Base-by-base conservation (phyloP, 2,888 invertebrate genomes). In the Willowsia nigromaculata region DNA sequence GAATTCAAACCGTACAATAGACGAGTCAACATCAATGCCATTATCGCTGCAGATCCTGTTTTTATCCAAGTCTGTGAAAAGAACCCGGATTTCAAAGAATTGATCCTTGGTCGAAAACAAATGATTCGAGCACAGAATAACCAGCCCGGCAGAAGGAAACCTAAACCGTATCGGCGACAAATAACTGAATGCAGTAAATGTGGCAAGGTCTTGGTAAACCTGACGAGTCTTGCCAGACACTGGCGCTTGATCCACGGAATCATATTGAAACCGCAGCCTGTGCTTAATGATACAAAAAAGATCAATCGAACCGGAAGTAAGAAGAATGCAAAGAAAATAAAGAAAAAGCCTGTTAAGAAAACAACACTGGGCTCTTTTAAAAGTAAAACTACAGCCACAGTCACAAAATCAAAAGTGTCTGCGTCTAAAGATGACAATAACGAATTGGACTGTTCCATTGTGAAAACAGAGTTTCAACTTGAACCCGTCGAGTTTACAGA, bases 181-280 rank as follows among this genome's bases (percentile, higher is more conserved):
- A 59, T 7, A 7, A 25, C 56, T 11, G n/a, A 83, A 53, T 83
- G 83, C 22, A n/a, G 68, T 7, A 50, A 83, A 22, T 83, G 83
- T 43, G 62, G 27, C 11, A 68, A 83, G 22, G 47, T 68, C 15
- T 18, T 83, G 33, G 47, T 25, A 2, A 50, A 30, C 15, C 7
- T 15, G 1, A 0, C 3, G 11, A 68, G 68, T 33, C 27, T 68
- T n/a, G 25, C 4, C 2, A 68, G 83, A 27, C 83, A 83, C 37
- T 68, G 47, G 83, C 50, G 30, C 33, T 50, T 68, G 13, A 83
- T 83, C 13, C 83, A 83, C 13, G 83, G 83, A 68, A 22, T 68
- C 22, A 9, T 25, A 27, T 25, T 59, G 13, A 65, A 47, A 43
- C 6, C 43, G 18, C 0, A 9, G 9, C 5, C 33, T 5, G 13